Base-by-base conservation (phyloP, 2,888 invertebrate species). In the Hesperia comma region DNA sequence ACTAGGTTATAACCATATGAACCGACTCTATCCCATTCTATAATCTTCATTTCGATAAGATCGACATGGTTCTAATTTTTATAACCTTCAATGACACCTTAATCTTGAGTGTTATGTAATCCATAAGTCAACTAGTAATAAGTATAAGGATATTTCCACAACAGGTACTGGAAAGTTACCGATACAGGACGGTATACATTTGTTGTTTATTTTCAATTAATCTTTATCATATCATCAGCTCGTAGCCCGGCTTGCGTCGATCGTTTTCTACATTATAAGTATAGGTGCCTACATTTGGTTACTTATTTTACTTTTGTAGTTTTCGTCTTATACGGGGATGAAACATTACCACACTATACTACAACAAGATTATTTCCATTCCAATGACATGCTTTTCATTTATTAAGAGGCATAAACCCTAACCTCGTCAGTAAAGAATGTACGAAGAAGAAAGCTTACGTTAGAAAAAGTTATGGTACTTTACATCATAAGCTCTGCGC, bases 31-130 rank as follows among this genome's bases (percentile, higher is more conserved):
- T 37, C 37, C 37, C 12, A 37, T 12, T 10, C 0, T 37, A 10
- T 37, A 12, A 8, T 37, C 37, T 15, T 12, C 15, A 15, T 17
- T 7, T 6, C 14, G 51, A 51, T 53, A 53, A n/a, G 26, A 53
- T 32, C 61, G 21, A 21, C 17, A 37, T 40, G 32, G 40, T 1
- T 61, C 33, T 21, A 56, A 46, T 33, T 63, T 63, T 41, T 63
- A 19, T 63, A 63, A 56, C 46, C 63, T 63, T 63, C 56, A 54
- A 6, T 6, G 0, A 19, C 8, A 56, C 17, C 7, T n/a, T 55
- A 63, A 63, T 56, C 63, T 63, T 21, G 21, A 63, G 63, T 63
- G 46, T 63, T 49, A 63, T 33, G 19, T 56, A 63, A 63, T 63
- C 46, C 32, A 10, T 46, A n/a, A 46, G 33, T 63, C 46, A 63